Percentiles rank a stretch among this genome's conserved stretches.
Conservation (phyloP, 2,113 vertebrate species). For the Anseranas semipalmata region DNA sequence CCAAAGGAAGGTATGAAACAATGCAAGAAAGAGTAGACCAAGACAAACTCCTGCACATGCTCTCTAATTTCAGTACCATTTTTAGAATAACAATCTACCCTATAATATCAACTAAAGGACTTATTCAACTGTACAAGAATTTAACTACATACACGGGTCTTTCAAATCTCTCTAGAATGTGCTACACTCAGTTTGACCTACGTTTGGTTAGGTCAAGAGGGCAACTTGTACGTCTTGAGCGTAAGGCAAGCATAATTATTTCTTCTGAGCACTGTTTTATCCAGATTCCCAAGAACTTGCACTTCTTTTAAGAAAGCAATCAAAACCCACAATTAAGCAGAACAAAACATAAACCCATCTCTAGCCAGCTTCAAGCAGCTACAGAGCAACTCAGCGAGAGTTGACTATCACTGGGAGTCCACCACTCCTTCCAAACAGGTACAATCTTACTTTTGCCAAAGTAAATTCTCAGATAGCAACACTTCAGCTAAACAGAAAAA, state of each 20-base stretch:
- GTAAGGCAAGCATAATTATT: background rate
- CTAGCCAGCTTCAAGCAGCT: background rate
- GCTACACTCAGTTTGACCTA: background rate
- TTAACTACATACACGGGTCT: background rate
- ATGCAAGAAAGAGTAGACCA: background rate
- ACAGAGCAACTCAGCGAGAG: background rate
- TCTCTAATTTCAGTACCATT: background rate
- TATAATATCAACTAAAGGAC: background rate
- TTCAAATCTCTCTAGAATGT: background rate
- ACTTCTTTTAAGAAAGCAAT: background rate
- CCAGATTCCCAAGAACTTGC: background rate
- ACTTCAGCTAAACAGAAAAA: slow-evolving; percentile 24
- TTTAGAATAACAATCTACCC: background rate
- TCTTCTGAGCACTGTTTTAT: background rate
- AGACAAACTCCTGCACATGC: background rate
- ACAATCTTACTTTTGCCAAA: slow-evolving; percentile 4
- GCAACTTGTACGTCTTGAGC: background rate
- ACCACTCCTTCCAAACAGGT: background rate
- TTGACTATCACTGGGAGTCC: background rate
- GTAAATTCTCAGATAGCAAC: background rate
- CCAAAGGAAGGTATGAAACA: background rate
- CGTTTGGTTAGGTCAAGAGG: background rate
- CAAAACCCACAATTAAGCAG: background rate
- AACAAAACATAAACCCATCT: background rate
- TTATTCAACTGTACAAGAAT: background rate